Conservation (phyloP, 2,888 invertebrate species). For the Orchestes rusci region DNA sequence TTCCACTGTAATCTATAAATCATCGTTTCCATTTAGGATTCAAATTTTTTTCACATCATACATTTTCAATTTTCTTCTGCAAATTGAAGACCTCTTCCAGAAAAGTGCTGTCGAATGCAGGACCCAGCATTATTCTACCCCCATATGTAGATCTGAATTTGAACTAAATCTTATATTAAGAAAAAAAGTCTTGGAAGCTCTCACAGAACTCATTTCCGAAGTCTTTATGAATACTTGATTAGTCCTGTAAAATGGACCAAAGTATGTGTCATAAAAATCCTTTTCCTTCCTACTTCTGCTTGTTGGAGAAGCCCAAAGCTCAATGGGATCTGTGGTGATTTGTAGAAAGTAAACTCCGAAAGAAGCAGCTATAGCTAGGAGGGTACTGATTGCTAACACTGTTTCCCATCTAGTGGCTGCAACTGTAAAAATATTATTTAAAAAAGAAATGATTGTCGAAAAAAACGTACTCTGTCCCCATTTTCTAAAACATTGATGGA, state of each 20-base stretch:
- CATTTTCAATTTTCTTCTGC: conserved; percentile 58
- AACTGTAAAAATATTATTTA: too few relatives aligned
- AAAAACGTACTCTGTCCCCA: too few relatives aligned
- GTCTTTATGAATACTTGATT: conserved; percentile 82
- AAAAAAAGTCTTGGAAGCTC: background rate
- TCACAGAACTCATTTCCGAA: conserved; percentile 43
- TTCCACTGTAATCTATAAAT: conserved; percentile 44
- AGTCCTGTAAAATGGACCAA: conserved; percentile 83
- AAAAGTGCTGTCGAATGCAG: conserved; percentile 72
- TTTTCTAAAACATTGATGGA: too few relatives aligned
- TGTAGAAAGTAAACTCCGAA: conserved; percentile 61
- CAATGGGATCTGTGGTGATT: conserved; percentile 82
- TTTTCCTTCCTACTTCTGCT: conserved; percentile 78
- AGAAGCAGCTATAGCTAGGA: conserved; percentile 52
- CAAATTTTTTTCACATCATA: conserved; percentile 39
- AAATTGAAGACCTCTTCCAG: conserved; percentile 62
- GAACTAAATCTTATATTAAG: conserved; percentile 30
- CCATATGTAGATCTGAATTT: conserved; percentile 30
- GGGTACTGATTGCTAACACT: conserved; percentile 57
- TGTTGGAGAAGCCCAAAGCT: conserved; percentile 84
- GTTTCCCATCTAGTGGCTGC: conserved; percentile 62
- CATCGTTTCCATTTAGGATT: background rate
- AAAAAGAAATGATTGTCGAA: background rate
- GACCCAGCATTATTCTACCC: conserved; percentile 56
- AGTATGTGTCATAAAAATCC: conserved; percentile 78